Evolutionary conservation across 1,140 invertebrate genomes (phyloP).

Genomic region (Drosophila grimshawi): DNA sequence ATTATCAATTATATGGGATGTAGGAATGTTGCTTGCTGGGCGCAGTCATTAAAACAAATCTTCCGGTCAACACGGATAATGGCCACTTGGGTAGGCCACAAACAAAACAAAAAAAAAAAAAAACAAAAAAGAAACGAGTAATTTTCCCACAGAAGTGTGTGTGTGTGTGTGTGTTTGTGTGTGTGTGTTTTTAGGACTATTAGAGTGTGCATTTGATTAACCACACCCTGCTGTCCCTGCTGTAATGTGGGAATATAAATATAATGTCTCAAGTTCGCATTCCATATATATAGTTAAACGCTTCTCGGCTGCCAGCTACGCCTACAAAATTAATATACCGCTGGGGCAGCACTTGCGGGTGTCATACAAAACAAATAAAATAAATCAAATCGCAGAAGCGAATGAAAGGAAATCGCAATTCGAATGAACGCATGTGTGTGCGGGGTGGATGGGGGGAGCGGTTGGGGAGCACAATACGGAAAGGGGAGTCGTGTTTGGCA

Average conservation of each 20-base stretch:
- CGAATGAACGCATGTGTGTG: constrained; percentile 65
- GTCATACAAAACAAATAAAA: constrained; percentile 84
- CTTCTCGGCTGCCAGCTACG: constrained; percentile 65
- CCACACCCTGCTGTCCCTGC: constrained; percentile 40
- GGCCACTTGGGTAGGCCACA: constrained; percentile 39
- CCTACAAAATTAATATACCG: constrained; percentile 81
- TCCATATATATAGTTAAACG: constrained; percentile 50
- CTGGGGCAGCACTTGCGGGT: constrained; percentile 76
- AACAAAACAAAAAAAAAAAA: constrained; percentile 7
- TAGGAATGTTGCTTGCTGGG: not conserved
- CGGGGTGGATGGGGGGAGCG: not conserved
- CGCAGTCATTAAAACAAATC: constrained; percentile 34
- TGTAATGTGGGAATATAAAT: constrained; percentile 46
- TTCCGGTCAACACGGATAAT: constrained; percentile 44
- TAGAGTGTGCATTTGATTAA: constrained; percentile 62
- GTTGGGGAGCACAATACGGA: constrained; percentile 31
- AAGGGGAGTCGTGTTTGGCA: constrained; percentile 58
- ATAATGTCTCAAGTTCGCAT: constrained; percentile 63
- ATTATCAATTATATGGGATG: constrained; percentile 19
- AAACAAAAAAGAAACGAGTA: constrained; percentile 2
- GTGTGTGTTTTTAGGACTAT: constrained; percentile 44
- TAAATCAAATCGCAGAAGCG: constrained; percentile 78
- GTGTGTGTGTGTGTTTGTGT: constrained; percentile 15
- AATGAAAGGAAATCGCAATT: constrained; percentile 77
- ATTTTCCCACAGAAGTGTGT: constrained; percentile 27